Evolutionary conservation across 2,113 vertebrate genomes (phyloP).

Genomic region (Promerops cafer): DNA sequence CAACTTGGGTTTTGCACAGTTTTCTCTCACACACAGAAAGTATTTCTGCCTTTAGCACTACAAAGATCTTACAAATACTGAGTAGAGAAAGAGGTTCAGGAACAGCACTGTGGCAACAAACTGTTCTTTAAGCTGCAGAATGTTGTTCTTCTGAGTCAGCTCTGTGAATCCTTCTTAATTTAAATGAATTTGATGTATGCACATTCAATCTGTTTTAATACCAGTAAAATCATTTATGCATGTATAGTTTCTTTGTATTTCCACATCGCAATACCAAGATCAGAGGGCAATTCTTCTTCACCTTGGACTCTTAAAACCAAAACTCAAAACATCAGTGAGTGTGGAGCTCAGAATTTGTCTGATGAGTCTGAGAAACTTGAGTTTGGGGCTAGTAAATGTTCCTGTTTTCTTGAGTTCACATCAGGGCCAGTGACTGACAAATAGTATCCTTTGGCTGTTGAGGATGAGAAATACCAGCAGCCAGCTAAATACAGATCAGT

Average conservation of each 20-base stretch:
- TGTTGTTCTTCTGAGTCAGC: not conserved
- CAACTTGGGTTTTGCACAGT: not conserved
- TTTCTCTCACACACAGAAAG: not conserved
- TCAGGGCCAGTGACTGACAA: not conserved
- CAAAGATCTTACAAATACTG: not conserved
- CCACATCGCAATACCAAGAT: not conserved
- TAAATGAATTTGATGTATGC: not conserved
- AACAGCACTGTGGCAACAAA: not conserved
- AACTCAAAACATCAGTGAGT: not conserved
- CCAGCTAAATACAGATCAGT: not conserved
- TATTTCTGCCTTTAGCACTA: not conserved
- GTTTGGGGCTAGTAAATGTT: not conserved
- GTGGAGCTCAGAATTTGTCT: not conserved
- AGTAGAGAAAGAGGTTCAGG: not conserved
- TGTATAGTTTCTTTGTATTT: not conserved
- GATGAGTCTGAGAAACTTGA: not conserved
- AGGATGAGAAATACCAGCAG: not conserved
- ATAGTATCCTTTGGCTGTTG: not conserved
- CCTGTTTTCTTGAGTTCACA: not conserved
- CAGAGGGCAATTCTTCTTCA: not conserved
- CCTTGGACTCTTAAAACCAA: not conserved
- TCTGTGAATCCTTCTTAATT: not conserved
- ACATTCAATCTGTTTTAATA: not conserved
- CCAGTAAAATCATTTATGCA: not conserved
- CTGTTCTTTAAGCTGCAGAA: not conserved